Evolutionary conservation across 2,888 invertebrate species (phyloP).

Genomic region (Leptopilina myrica): DNA sequence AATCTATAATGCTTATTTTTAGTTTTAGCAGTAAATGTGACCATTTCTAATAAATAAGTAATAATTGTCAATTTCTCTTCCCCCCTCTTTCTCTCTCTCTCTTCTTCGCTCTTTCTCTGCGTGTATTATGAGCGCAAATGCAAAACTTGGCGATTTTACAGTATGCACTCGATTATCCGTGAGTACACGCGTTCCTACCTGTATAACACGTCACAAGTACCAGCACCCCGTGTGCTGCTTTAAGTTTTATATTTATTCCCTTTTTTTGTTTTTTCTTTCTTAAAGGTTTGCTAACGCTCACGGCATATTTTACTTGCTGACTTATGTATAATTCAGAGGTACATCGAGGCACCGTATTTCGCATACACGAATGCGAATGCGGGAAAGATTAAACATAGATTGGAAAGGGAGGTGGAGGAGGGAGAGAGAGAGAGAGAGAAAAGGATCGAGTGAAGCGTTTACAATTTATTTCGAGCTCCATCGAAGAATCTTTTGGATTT

Average conservation of each 20-base stretch:
- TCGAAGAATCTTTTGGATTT: slow-evolving; percentile 44
- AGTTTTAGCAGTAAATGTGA: slow-evolving; percentile 11
- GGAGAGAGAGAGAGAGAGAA: slow-evolving; percentile 22
- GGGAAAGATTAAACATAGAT: slow-evolving; percentile 68
- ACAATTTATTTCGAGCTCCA: slow-evolving; percentile 51
- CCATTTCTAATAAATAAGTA: slow-evolving; percentile 30
- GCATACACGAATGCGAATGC: slow-evolving; percentile 67
- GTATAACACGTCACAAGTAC: slow-evolving; percentile 58
- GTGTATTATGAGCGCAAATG: not conserved
- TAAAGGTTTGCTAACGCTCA: slow-evolving; percentile 63
- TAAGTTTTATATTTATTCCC: slow-evolving; percentile 39
- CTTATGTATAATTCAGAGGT: slow-evolving; percentile 75
- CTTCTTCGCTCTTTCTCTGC: too few species aligned
- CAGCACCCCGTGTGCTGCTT: slow-evolving; percentile 54
- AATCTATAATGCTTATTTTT: slow-evolving; percentile 3
- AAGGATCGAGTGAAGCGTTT: slow-evolving; percentile 41
- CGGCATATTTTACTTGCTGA: slow-evolving; percentile 70
- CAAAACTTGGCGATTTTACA: slow-evolving; percentile 40
- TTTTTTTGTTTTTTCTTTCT: slow-evolving; percentile 62
- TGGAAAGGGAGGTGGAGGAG: slow-evolving; percentile 46
- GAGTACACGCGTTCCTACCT: slow-evolving; percentile 45
- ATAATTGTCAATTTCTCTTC: slow-evolving; percentile 42
- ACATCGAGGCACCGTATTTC: slow-evolving; percentile 66
- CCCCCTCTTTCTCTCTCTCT: too few species aligned
- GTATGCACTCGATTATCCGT: slow-evolving; percentile 44